These are phyloP conservation scores for Clepsis dumicolana DNA, from an alignment of 2,888 invertebrate genomes.

Conservation along the genomic window DNA sequence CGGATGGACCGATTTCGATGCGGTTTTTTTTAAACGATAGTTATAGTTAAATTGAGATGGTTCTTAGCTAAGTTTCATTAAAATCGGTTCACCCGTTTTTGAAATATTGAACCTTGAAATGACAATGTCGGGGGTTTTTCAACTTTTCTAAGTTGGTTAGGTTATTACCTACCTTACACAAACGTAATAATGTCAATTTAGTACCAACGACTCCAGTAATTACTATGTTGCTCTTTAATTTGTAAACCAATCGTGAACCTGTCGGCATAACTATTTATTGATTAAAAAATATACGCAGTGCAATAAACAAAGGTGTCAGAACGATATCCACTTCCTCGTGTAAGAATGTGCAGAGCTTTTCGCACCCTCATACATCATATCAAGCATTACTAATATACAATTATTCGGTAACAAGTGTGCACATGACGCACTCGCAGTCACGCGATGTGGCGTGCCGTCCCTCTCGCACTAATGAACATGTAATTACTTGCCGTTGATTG, in stretches of 20 bases:
- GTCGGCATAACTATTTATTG: not conserved
- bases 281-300: not conserved
- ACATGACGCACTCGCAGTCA: slow-evolving; percentile 58
- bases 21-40: too few relatives aligned
- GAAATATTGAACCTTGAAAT: too few relatives aligned
- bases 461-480: slow-evolving; percentile 75
- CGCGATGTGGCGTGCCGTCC: slow-evolving; percentile 76
- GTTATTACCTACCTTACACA: too few relatives aligned
- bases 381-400: slow-evolving; percentile 58
- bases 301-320: not conserved
- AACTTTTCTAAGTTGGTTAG: too few relatives aligned
- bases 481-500: slow-evolving; percentile 74
- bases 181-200: too few relatives aligned
- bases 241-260: not conserved
- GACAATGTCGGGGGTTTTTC: too few relatives aligned
- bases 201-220: too few relatives aligned
- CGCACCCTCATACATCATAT: slow-evolving; percentile 55
- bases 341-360: not conserved
- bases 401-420: slow-evolving; percentile 62
- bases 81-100: too few relatives aligned
- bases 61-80: too few relatives aligned
- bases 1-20: too few relatives aligned
- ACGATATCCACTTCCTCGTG: not conserved
- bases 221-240: not conserved
- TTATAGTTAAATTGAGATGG: too few relatives aligned